Percentiles rank a stretch among this genome's conserved stretches.
phyloP scores from a whole-genome alignment of 2,113 vertebrate species.

The Phalacrocorax pelagicus region DNA sequence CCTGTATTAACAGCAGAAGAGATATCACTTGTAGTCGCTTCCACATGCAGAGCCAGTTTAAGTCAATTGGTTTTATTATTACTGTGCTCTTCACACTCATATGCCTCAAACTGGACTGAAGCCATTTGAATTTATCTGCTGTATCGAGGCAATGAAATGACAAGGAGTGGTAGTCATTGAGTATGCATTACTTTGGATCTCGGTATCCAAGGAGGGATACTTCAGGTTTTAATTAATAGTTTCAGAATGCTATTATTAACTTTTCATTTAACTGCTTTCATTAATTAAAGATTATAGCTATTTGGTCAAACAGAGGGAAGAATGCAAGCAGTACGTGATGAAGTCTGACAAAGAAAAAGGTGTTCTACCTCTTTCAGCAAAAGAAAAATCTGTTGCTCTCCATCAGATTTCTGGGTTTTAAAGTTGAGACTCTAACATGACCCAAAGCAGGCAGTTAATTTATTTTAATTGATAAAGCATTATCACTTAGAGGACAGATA shows the following conservation, averaged over 20 bases:
- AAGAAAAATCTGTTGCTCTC: neutral
- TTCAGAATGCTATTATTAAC: neutral
- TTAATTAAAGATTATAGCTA: neutral
- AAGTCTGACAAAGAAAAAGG: neutral
- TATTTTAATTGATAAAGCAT: neutral
- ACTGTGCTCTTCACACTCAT: slow-evolving; percentile 52
- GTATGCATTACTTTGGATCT: slow-evolving; percentile 33
- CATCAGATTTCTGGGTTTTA: neutral
- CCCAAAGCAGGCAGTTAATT: neutral
- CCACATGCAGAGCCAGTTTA: neutral
- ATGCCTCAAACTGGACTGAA: slow-evolving; percentile 23
- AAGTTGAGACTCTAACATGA: neutral
- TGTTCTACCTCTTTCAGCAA: neutral
- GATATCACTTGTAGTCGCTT: neutral
- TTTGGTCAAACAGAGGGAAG: neutral
- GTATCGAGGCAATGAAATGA: slow-evolving; percentile 17
- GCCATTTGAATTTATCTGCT: slow-evolving; percentile 52
- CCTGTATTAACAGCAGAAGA: neutral
- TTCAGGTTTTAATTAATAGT: slow-evolving; percentile 37
- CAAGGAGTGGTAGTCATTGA: slow-evolving; percentile 41
- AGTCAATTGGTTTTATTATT: slow-evolving; percentile 51
- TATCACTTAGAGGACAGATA: neutral
- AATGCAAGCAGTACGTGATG: neutral
- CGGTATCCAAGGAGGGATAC: neutral
- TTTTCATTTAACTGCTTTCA: slow-evolving; percentile 14